Percentiles rank a stretch among this genome's conserved stretches.
phyloP scores from a whole-genome alignment of 1,140 invertebrate genomes.

The Brevipalpus yothersi region DNA sequence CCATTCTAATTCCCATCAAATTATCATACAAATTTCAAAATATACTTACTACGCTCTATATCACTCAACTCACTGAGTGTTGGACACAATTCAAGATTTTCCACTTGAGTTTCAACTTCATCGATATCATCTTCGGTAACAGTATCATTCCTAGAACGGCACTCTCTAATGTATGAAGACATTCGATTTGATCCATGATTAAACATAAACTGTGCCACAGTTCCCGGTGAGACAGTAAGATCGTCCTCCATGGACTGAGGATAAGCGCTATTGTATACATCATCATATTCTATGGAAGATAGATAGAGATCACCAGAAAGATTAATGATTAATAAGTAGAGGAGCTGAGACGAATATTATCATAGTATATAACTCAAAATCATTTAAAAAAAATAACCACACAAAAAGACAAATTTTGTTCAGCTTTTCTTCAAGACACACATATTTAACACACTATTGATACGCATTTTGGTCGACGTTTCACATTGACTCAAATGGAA shows the following conservation, averaged over 20 bases:
- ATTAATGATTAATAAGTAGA: background rate
- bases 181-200: background rate
- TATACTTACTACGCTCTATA: too few species aligned
- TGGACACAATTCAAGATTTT: background rate
- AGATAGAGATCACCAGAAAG: background rate
- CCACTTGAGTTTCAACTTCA: background rate
- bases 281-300: constrained; percentile 44
- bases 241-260: constrained; percentile 77
- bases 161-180: background rate
- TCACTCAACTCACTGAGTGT: background rate
- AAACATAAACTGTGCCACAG: constrained; percentile 23
- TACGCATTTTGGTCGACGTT: too few species aligned
- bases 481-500: too few species aligned
- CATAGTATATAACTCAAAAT: background rate
- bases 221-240: constrained; percentile 64
- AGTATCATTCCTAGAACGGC: background rate
- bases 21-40: too few species aligned
- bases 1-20: too few species aligned
- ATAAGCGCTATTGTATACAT: constrained; percentile 61
- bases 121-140: constrained; percentile 1
- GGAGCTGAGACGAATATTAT: background rate
- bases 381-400: constrained; percentile 11
- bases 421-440: background rate
- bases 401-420: background rate
- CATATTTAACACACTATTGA: background rate